Evolutionary conservation across 2,113 vertebrate genomes (phyloP), one percentile per base, ranked within the genome.

Genomic region (Globicephala melas): DNA sequence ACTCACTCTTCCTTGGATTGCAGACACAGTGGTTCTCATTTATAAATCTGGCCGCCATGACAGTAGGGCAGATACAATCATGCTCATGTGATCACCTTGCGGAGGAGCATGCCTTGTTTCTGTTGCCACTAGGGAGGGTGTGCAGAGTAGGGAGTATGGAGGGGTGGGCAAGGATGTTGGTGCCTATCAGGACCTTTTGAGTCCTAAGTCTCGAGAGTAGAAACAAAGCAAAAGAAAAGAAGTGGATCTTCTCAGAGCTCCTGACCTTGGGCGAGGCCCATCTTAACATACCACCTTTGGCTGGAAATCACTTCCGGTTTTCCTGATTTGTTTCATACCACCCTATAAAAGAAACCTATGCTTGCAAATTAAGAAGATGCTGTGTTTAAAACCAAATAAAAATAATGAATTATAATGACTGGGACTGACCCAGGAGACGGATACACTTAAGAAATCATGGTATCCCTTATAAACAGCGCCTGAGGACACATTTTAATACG

Each of bases 401-500:
- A 67, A 53, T 28, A 65, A 65, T 63, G 25, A 67, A 8, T 87
- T 58, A 44, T 28, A 70, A 77, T 84, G 71, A 86, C 41, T 58
- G 50, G 13, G 62, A 36, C 50, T 65, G 63, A 90, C 79, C 33
- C 73, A 93, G 63, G 44, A 81, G 68, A 82, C 62, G 25, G 20
- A 44, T n/a, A 33, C 3, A 33, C 74, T 97, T 55, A 82, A 91
- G 55, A 87, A 96, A 81, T 62, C 13, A 15, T n/a, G 63, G 13
- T 36, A 18, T 12, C 33, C 65, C 62, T 93, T 58, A 31, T 12
- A 71, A 96, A 73, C 3, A 28, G 84, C 50, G 81, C 63, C 84
- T 36, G 47, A 81, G 70, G 86, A 94, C 26, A 73, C 84, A 63
- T 95, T 95, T 96, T 63, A 94, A 91, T 96, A 82, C n/a, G 17